Percentiles rank a stretch among this genome's conserved stretches.
Conservation (phyloP, 2,113 vertebrate genomes). For the Eretmochelys imbricata region DNA sequence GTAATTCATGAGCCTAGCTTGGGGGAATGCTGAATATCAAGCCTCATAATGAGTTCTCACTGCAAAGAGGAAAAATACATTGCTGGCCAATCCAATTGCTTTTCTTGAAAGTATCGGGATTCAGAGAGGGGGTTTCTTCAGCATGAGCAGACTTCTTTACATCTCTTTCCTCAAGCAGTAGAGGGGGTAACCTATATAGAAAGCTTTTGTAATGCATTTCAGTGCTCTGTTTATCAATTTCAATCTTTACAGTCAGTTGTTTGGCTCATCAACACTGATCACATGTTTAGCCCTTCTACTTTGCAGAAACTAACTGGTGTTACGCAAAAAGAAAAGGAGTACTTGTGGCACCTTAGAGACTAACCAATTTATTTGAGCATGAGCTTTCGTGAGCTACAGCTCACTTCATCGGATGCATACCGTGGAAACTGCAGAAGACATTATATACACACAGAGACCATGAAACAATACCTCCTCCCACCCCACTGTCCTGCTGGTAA, state of each 20-base stretch:
- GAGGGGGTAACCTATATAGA: background rate
- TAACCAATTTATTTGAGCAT: no score
- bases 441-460: no score
- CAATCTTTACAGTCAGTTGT: background rate
- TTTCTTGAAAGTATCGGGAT: background rate
- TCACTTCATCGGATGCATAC: no score
- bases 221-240: background rate
- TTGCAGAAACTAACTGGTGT: background rate
- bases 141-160: background rate
- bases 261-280: fast-evolving
- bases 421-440: no score
- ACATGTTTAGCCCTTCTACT: fast-evolving
- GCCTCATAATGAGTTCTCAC: background rate
- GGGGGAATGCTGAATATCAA: background rate
- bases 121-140: background rate
- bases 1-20: background rate
- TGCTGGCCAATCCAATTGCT: background rate
- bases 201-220: background rate
- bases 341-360: no score
- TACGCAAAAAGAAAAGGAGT: no score
- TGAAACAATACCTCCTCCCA: no score
- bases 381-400: no score
- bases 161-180: background rate
- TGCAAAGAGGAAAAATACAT: background rate
- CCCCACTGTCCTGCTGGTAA: no score